Base-by-base conservation (phyloP, 2,797 vertebrate genomes). In the Salarias fasciatus region DNA sequence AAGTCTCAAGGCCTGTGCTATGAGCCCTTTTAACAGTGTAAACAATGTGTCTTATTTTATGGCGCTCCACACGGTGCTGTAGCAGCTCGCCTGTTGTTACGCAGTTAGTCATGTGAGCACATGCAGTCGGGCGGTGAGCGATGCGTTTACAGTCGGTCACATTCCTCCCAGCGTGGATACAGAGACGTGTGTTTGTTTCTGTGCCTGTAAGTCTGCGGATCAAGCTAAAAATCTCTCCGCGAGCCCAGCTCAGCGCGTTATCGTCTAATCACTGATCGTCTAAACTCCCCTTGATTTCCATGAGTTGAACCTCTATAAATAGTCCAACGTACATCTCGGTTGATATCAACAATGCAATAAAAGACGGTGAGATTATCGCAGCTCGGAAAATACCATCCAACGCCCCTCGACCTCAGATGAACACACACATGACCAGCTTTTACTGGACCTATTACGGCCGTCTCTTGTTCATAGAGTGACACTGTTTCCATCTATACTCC, bases 1-100 rank as follows among this genome's bases (percentile, higher is more conserved):
- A 29, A 9, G 12, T 18, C 24, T 14, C 35, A 8, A 6, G 28
- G n/a, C 40, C 40, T 44, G 33, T 6, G 2, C 6, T 6, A 9
- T 35, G 33, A 35, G 6, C 33, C 8, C 46, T 33, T 28, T 45
- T 45, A 54, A 61, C 6, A 11, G 44, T 44, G 44, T 28, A 59
- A 45, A 49, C 48, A 14, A n/a, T 37, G 28, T 11, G 40, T 38
- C 11, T 44, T 55, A 54, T 43, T 69, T 58, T 63, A 37, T 56
- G 37, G 10, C 30, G n/a, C 38, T 8, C 12, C 1, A 54, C 12
- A 18, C 13, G n/a, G 24, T 55, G 24, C 55, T 53, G 48, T 24
- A 36, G 56, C 41, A 37, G 18, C 8, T 63, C 41, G 55, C 41
- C 29, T 60, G 40, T 31, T 48, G 52, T 15, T 10, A 40, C 31